Evolutionary conservation across 2,113 vertebrate genomes (phyloP), one percentile per base, ranked within the genome.

Genomic region (Rhea pennata): DNA sequence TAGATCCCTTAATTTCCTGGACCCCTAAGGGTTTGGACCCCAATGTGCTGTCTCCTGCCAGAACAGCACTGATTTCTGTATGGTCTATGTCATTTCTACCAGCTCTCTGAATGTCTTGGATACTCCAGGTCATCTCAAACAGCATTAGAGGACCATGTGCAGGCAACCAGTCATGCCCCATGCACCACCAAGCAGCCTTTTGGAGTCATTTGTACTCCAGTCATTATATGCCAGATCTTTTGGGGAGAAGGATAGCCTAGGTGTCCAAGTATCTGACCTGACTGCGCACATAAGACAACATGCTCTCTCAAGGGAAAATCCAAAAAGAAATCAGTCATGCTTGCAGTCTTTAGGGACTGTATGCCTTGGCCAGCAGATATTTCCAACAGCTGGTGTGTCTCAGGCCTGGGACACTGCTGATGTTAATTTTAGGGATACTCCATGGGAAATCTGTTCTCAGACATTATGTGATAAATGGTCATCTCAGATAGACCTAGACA

Each of bases 1-100:
- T 13, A 66, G 40, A 67, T 6, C 11, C 31, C 46, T 72, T 46
- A 26, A 74, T 13, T 46, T 21, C 70, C 23, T 74, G 54, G 70
- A 5, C 4, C 10, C 14, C 48, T 36, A 54, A 54, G n/a, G 4
- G 54, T 8, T 4, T 22, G 15, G 21, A 67, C 13, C 2, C 4
- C 26, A 44, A 6, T 9, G 12, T n/a, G 12, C 56, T 58, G 15
- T 31, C 56, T 58, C 29, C 56, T 58, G 56, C 29, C 56, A 31
- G 56, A 58, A 58, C 29, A 31, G 17, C 24, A 46, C 7, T 48
- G 50, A 42, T 79, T 83, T 62, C 22, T 64, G 29, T 42, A 24
- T 83, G 24, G 13, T 51, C 1, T 29, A 7, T 76, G 20, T n/a
- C 5, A 10, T 39, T 62, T 0, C 0, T 42, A 22, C 5, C 6